Percentiles rank a stretch among this genome's conserved stretches.
Conservation (phyloP, 1,140 invertebrate genomes). For the Trigoniulus corallinus region DNA sequence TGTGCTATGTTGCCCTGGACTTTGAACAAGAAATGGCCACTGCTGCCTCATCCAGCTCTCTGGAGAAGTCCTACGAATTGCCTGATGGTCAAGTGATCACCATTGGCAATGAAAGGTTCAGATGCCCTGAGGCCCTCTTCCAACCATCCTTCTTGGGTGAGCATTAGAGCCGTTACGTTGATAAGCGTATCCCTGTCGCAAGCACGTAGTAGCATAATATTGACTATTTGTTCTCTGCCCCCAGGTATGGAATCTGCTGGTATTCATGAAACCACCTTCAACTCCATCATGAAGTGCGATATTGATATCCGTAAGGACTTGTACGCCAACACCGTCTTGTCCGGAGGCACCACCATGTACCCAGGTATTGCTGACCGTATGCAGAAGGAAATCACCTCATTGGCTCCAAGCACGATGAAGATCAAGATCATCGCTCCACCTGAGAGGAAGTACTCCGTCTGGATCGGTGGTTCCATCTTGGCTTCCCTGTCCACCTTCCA, state of each 20-base stretch:
- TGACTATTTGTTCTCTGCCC: conserved; percentile 22
- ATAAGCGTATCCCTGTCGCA: too few relatives aligned
- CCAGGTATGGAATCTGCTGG: conserved; percentile 57
- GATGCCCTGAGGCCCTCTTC: conserved; percentile 37
- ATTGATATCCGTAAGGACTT: conserved; percentile 67
- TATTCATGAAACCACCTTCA: conserved; percentile 70
- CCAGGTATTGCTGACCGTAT: conserved; percentile 66
- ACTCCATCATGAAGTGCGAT: conserved; percentile 78
- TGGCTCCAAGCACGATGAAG: conserved; percentile 71
- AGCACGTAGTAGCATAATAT: too few relatives aligned
- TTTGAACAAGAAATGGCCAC: conserved; percentile 93
- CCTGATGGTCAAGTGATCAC: too few relatives aligned
- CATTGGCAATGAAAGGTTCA: conserved; percentile 47
- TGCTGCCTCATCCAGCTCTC: conserved; percentile 62
- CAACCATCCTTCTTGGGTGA: conserved; percentile 20
- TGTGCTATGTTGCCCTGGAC: conserved; percentile 81
- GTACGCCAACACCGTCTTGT: conserved; percentile 68
- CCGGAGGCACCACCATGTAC: conserved; percentile 61
- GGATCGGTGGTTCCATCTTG: too few relatives aligned
- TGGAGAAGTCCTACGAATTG: conserved; percentile 76
- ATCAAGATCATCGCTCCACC: conserved; percentile 90
- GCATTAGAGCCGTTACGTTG: too few relatives aligned
- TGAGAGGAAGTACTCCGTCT: too few relatives aligned
- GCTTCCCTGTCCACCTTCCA: too few relatives aligned
- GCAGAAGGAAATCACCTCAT: conserved; percentile 74